Percentiles rank a stretch among this genome's conserved stretches.
These are phyloP conservation scores for Drosophila falleni DNA, from an alignment of 2,888 invertebrate species.

Conservation along the genomic window DNA sequence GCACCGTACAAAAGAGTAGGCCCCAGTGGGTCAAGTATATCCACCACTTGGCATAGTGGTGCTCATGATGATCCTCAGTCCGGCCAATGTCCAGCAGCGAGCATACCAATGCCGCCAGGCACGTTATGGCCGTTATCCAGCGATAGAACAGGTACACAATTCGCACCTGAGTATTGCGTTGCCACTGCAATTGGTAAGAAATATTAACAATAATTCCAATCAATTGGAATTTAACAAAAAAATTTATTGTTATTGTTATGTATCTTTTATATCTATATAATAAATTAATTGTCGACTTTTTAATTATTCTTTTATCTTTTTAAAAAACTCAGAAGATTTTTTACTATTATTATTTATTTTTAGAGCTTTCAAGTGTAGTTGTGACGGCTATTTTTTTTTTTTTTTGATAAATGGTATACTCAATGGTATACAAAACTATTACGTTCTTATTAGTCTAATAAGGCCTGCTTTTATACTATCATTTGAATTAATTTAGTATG, in stretches of 20 bases:
- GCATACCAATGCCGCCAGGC: conserved; percentile 85
- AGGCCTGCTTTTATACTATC: too few relatives aligned
- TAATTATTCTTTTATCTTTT: too few relatives aligned
- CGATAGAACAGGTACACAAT: conserved; percentile 85
- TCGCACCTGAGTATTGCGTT: conserved; percentile 85
- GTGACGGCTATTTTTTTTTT: too few relatives aligned
- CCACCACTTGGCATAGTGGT: conserved; percentile 86
- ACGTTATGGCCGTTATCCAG: conserved; percentile 85
- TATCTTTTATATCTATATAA: conserved; percentile 4
- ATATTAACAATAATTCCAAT: neutral
- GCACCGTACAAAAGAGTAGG: conserved; percentile 84
- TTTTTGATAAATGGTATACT: too few relatives aligned
- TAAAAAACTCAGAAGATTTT: too few relatives aligned
- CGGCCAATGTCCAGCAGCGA: conserved; percentile 85
- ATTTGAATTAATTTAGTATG: too few relatives aligned
- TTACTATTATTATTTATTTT: too few relatives aligned
- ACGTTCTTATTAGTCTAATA: too few relatives aligned
- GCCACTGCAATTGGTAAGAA: conserved; percentile 79
- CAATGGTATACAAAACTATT: too few relatives aligned
- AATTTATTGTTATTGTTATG: neutral
- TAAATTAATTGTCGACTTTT: conserved; percentile 2
- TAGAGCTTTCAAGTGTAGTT: too few relatives aligned
- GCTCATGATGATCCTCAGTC: conserved; percentile 85
- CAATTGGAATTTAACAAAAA: neutral
- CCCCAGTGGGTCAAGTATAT: conserved; percentile 86